These are phyloP conservation scores for Drosophila chauvacae DNA, from an alignment of 1,140 invertebrate species.

Conservation along the genomic window DNA sequence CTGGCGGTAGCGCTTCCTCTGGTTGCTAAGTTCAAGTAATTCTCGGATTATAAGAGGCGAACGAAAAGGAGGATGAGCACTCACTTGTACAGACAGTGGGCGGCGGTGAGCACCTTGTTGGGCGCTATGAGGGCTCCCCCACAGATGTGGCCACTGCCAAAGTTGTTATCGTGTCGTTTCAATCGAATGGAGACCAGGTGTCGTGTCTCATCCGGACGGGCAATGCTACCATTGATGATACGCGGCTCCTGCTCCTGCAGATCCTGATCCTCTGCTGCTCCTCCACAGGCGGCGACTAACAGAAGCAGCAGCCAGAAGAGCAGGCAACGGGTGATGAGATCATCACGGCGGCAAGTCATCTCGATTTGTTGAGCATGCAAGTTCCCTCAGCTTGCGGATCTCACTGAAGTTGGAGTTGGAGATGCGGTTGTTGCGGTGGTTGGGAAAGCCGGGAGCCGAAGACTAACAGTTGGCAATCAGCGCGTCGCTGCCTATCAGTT, in stretches of 20 bases:
- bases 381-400: constrained; percentile 21
- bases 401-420: constrained; percentile 26
- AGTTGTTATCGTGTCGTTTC: constrained; percentile 59
- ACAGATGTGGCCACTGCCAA: constrained; percentile 82
- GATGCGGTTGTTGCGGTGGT: constrained; percentile 2
- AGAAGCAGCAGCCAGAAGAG: not conserved
- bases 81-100: constrained; percentile 85
- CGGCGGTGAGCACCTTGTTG: constrained; percentile 85
- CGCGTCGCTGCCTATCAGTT: constrained; percentile 42
- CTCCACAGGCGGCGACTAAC: not conserved
- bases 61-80: not conserved
- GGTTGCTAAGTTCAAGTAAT: constrained; percentile 31
- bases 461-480: constrained; percentile 58
- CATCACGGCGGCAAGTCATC: not conserved
- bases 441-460: constrained; percentile 13
- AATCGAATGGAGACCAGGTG: constrained; percentile 81
- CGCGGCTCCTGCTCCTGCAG: constrained; percentile 44
- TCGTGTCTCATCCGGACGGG: constrained; percentile 52
- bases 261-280: not conserved
- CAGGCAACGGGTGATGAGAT: not conserved
- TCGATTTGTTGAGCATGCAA: constrained; percentile 24
- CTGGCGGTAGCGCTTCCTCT: constrained; percentile 68
- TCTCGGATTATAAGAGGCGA: not conserved
- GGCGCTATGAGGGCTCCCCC: constrained; percentile 82
- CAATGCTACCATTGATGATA: constrained; percentile 75